Conservation (phyloP, 2,113 vertebrate genomes). For the Colossoma macropomum region DNA sequence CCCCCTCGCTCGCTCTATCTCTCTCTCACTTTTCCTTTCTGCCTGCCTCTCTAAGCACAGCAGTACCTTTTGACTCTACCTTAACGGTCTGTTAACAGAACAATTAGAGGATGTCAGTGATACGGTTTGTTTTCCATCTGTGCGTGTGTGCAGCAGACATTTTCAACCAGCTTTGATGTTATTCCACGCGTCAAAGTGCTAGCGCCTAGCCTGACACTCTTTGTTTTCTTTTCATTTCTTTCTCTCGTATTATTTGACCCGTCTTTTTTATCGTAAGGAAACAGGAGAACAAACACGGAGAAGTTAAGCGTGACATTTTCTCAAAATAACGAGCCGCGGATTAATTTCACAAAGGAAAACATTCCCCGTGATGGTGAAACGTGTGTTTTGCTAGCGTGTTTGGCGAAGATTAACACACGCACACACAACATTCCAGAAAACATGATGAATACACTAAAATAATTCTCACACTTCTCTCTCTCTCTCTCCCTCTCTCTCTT, state of each 20-base stretch:
- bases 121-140: neutral
- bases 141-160: neutral
- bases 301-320: neutral
- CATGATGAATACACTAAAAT: neutral
- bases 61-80: neutral
- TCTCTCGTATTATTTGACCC: neutral
- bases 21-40: too few species aligned
- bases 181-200: neutral
- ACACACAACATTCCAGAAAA: constrained; percentile 5
- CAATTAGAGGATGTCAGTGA: constrained; percentile 22
- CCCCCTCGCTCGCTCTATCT: too few species aligned
- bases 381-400: constrained; percentile 8
- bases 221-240: neutral
- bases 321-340: constrained; percentile 10
- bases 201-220: too few species aligned
- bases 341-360: constrained; percentile 20
- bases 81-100: constrained; percentile 4
- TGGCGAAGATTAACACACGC: constrained; percentile 1
- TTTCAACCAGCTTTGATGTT: neutral
- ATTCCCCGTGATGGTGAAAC: neutral
- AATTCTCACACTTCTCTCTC: neutral
- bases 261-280: constrained; percentile 21
- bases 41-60: neutral
- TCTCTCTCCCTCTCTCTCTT: neutral
- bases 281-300: neutral